Percentiles rank a stretch among this genome's conserved stretches.
These are phyloP conservation scores for Eulimnadia texana DNA, from an alignment of 1,140 invertebrate species.

Conservation along the genomic window DNA sequence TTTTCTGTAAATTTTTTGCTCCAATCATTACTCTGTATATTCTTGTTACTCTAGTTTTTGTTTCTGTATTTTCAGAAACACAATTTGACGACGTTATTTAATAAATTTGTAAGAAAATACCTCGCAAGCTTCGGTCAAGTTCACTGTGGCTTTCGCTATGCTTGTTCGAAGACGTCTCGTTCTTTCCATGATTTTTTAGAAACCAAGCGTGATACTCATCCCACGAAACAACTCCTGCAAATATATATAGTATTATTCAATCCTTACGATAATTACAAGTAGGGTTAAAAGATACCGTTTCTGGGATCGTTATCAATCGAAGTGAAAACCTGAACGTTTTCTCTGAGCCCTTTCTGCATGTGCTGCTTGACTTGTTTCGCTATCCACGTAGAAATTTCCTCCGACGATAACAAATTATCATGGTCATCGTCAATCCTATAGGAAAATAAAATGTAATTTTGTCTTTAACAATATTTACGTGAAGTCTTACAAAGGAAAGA, in stretches of 20 bases:
- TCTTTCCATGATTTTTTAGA: slow-evolving; percentile 48
- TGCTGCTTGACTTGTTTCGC: slow-evolving; percentile 55
- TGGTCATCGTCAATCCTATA: slow-evolving; percentile 49
- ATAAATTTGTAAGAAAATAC: slow-evolving; percentile 21
- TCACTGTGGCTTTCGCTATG: slow-evolving; percentile 47
- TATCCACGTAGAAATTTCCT: slow-evolving; percentile 57
- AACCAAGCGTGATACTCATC: slow-evolving; percentile 62
- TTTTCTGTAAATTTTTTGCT: slow-evolving; percentile 32
- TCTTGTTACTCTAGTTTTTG: neutral
- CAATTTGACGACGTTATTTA: too few relatives aligned
- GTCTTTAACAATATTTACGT: neutral
- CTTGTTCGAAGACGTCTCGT: slow-evolving; percentile 43
- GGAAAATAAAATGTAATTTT: slow-evolving; percentile 19
- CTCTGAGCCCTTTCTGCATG: slow-evolving; percentile 49
- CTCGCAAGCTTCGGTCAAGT: slow-evolving; percentile 33
- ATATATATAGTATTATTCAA: neutral
- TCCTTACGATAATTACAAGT: slow-evolving; percentile 4
- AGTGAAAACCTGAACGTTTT: slow-evolving; percentile 56
- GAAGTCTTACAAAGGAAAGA: neutral
- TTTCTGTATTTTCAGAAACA: neutral
- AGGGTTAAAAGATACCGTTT: slow-evolving; percentile 39
- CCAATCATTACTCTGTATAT: neutral
- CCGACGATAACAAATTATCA: slow-evolving; percentile 42
- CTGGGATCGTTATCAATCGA: slow-evolving; percentile 52
- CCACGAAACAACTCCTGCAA: slow-evolving; percentile 54